Percentiles rank a stretch among this genome's conserved stretches.
These are phyloP conservation scores for Andrena trimmerana DNA, from an alignment of 2,888 invertebrate species.

Conservation along the genomic window DNA sequence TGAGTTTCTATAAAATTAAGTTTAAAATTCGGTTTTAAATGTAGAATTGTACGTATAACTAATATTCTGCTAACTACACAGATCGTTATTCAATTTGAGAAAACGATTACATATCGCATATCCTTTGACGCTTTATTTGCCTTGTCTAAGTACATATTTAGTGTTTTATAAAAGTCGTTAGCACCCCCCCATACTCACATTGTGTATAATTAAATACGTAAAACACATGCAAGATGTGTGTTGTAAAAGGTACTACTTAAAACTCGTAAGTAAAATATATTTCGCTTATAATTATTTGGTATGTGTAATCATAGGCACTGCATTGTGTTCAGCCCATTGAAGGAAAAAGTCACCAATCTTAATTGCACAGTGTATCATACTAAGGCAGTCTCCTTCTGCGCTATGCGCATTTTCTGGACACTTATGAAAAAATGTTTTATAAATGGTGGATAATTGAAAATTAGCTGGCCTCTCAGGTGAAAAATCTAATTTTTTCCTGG, in stretches of 20 bases:
- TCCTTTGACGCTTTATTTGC: not conserved
- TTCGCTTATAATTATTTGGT: slow-evolving; percentile 17
- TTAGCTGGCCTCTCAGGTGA: slow-evolving; percentile 72
- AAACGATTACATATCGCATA: not conserved
- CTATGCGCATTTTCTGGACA: slow-evolving; percentile 86
- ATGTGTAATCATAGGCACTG: slow-evolving; percentile 78
- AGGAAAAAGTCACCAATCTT: slow-evolving; percentile 87
- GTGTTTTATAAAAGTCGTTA: not conserved
- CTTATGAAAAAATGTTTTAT: slow-evolving; percentile 86
- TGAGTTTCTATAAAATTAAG: too few species aligned
- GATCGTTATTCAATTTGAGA: too few species aligned
- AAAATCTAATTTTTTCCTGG: slow-evolving; percentile 60
- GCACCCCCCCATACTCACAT: not conserved
- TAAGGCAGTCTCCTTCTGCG: slow-evolving; percentile 90
- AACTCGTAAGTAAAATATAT: not conserved
- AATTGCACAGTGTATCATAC: slow-evolving; percentile 88
- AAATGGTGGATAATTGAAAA: slow-evolving; percentile 87
- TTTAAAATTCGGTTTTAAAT: too few species aligned
- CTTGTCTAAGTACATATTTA: not conserved
- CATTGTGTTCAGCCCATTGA: slow-evolving; percentile 86
- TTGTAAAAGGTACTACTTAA: not conserved
- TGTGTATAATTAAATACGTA: not conserved
- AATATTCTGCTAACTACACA: too few species aligned
- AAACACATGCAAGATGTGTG: not conserved
- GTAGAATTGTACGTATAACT: too few species aligned